Percentiles rank a stretch among this genome's conserved stretches.
These are phyloP conservation scores for Porites divaricata DNA, from an alignment of 92 coral and sea anemone species.

Conservation along the genomic window DNA sequence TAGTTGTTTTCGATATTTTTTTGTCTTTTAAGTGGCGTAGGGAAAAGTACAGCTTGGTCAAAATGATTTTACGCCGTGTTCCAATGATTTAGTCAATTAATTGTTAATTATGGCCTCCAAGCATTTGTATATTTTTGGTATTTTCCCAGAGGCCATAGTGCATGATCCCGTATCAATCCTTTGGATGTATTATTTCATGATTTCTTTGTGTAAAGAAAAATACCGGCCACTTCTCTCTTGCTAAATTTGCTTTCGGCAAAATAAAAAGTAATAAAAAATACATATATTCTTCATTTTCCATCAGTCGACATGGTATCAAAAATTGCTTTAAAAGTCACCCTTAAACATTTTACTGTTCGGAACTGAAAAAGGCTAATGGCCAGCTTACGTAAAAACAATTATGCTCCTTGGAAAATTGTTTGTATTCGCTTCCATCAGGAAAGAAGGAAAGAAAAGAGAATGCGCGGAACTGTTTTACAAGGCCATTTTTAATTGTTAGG, in stretches of 20 bases:
- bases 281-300: conserved; percentile 7
- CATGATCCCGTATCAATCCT: background rate
- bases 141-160: conserved; percentile 44
- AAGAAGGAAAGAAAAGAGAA: background rate
- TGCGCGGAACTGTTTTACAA: background rate
- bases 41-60: conserved; percentile 25
- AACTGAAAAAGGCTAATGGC: background rate
- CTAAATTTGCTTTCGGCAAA: conserved; percentile 37
- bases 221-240: background rate
- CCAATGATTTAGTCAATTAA: conserved; percentile 14
- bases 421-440: conserved; percentile 27
- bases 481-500: conserved; percentile 9
- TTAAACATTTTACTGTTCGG: background rate
- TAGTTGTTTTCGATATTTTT: background rate
- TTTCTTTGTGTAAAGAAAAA: conserved; percentile 19
- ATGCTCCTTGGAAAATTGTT: conserved; percentile 10
- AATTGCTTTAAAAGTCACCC: conserved; percentile 29
- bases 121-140: conserved; percentile 17
- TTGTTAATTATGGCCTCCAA: conserved; percentile 39
- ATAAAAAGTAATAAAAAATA: background rate
- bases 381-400: background rate
- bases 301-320: conserved; percentile 3
- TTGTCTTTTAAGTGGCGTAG: conserved; percentile 11
- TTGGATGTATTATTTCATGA: background rate
- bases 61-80: conserved; percentile 20